phyloP scores from a whole-genome alignment of 2,797 vertebrate genomes.

The Clamator glandarius region DNA sequence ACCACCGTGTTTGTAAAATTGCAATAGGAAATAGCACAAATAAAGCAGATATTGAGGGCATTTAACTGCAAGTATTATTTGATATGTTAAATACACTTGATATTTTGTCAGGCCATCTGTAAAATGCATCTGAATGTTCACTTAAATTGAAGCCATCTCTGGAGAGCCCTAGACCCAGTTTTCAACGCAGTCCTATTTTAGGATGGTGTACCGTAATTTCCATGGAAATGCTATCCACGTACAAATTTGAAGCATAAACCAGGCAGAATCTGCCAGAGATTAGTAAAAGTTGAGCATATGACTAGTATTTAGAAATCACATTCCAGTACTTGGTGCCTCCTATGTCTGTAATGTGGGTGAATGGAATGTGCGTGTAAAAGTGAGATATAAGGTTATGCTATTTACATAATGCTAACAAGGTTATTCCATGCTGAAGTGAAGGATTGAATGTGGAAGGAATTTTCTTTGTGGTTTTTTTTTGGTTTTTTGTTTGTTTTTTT shows the following conservation, averaged over 20 bases:
- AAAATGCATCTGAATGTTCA: constrained; percentile 38
- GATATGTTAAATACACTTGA: not conserved
- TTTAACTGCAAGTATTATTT: not conserved
- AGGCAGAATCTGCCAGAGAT: constrained; percentile 16
- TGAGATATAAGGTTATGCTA: not conserved
- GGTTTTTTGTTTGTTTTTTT: not conserved
- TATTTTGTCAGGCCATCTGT: constrained; percentile 31
- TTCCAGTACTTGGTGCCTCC: not conserved
- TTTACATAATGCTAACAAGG: not conserved
- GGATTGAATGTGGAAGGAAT: not conserved
- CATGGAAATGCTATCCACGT: not conserved
- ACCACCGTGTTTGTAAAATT: not conserved
- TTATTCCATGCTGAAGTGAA: not conserved
- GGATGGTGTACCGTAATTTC: not conserved
- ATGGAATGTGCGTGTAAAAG: not conserved
- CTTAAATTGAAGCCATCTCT: constrained; percentile 33
- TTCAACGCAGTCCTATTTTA: constrained; percentile 23
- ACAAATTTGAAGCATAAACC: constrained; percentile 11
- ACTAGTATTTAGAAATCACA: not conserved
- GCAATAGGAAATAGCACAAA: not conserved
- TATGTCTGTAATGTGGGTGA: not conserved
- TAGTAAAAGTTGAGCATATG: constrained; percentile 6
- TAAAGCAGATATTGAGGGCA: not conserved
- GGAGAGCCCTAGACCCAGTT: constrained; percentile 16
- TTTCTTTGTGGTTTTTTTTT: not conserved